A percentile compares a stretch with the other conserved stretches of the same genome.
Evolutionary conservation across 2,797 vertebrate species (phyloP).

Genomic region (Hemitrygon akajei): DNA sequence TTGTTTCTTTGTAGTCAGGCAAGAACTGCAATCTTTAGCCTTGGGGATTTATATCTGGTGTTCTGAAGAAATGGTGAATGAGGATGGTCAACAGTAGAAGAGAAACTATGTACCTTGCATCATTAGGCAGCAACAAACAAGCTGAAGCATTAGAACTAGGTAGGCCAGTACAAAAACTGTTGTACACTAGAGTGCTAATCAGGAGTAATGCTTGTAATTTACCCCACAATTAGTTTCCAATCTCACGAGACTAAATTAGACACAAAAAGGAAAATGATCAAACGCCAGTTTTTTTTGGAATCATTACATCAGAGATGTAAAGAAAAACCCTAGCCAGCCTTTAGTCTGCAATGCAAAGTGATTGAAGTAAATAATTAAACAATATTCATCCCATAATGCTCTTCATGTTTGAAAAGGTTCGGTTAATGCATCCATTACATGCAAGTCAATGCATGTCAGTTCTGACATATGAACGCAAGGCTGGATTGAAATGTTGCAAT

Average conservation of each 20-base stretch:
- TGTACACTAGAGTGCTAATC: background rate
- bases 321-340: background rate
- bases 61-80: background rate
- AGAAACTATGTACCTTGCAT: background rate
- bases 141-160: background rate
- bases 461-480: background rate
- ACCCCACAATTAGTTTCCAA: background rate
- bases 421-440: no score
- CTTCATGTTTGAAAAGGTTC: background rate
- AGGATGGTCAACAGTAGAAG: background rate
- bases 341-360: background rate
- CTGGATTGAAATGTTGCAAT: background rate
- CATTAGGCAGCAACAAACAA: background rate
- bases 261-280: background rate
- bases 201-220: background rate
- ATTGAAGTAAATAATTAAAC: background rate
- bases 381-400: background rate
- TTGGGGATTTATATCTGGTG: background rate
- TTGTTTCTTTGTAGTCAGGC: background rate
- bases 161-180: background rate
- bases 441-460: no score
- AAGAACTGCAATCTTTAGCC: background rate
- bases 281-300: no score
- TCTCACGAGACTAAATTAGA: background rate
- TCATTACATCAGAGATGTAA: background rate